phyloP scores from a whole-genome alignment of 2,113 vertebrate genomes.

The Crotalus horridus region DNA sequence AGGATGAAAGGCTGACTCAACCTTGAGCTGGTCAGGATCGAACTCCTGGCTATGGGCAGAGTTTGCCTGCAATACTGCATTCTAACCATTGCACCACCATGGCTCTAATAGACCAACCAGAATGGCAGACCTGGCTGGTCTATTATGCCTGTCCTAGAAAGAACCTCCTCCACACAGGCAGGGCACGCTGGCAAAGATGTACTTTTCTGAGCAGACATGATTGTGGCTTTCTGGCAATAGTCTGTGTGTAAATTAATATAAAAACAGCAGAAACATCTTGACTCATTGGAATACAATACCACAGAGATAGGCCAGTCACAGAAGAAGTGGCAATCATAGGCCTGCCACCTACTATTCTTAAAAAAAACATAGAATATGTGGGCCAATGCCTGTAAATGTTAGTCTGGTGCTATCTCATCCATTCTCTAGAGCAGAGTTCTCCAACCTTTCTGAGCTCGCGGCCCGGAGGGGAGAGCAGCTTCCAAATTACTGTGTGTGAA shows the following conservation, averaged over 20 bases:
- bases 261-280: neutral
- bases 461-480: no score
- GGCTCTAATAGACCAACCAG: neutral
- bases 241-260: neutral
- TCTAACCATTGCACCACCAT: neutral
- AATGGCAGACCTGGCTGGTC: neutral
- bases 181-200: neutral
- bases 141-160: neutral
- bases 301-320: neutral
- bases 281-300: neutral
- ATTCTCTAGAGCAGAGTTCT: neutral
- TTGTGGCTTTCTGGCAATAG: neutral
- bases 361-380: neutral
- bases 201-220: neutral
- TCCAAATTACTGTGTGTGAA: no score
- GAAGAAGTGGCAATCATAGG: neutral
- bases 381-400: neutral
- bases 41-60: neutral
- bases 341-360: neutral
- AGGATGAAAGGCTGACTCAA: neutral
- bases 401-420: neutral
- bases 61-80: neutral
- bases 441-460: no score
- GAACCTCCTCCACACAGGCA: neutral
- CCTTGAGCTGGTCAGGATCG: neutral